Percentiles rank a stretch among this genome's conserved stretches.
Evolutionary conservation across 2,888 invertebrate genomes (phyloP).

Genomic region (Mythimna pallens): DNA sequence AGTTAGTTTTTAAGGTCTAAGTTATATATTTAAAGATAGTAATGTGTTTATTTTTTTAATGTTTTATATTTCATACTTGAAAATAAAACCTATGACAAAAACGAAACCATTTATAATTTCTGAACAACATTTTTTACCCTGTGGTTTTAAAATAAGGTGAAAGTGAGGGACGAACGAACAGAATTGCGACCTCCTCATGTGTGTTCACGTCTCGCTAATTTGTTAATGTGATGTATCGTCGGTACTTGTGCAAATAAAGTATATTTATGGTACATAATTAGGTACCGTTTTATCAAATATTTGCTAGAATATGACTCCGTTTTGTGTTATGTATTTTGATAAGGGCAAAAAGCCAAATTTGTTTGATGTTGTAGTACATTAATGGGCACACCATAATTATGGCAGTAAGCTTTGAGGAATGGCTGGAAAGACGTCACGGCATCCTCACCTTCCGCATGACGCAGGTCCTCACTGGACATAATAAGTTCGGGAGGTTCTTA

Average conservation of each 20-base stretch:
- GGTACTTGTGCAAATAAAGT: constrained; percentile 32
- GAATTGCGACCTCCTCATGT: constrained; percentile 6
- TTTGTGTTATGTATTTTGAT: constrained; percentile 31
- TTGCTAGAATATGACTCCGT: constrained; percentile 24
- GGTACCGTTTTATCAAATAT: constrained; percentile 52
- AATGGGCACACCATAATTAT: too few species aligned
- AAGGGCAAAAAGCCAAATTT: constrained; percentile 1
- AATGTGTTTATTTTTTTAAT: too few species aligned
- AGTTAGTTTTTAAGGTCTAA: too few species aligned
- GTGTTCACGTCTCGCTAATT: constrained; percentile 59
- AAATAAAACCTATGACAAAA: too few species aligned
- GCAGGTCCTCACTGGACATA: too few species aligned
- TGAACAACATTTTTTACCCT: constrained; percentile 15
- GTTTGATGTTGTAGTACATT: neutral
- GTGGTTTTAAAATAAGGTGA: constrained; percentile 28
- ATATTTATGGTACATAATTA: constrained; percentile 43
- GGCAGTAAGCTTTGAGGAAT: too few species aligned
- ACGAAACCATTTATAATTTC: neutral
- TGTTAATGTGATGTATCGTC: constrained; percentile 64
- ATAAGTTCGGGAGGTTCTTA: too few species aligned
- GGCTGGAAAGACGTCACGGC: too few species aligned
- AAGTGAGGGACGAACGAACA: constrained; percentile 34
- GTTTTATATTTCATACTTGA: too few species aligned
- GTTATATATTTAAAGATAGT: too few species aligned
- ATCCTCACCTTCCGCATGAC: too few species aligned